Conservation (phyloP, 2,113 vertebrate species). For the Pelobates fuscus region DNA sequence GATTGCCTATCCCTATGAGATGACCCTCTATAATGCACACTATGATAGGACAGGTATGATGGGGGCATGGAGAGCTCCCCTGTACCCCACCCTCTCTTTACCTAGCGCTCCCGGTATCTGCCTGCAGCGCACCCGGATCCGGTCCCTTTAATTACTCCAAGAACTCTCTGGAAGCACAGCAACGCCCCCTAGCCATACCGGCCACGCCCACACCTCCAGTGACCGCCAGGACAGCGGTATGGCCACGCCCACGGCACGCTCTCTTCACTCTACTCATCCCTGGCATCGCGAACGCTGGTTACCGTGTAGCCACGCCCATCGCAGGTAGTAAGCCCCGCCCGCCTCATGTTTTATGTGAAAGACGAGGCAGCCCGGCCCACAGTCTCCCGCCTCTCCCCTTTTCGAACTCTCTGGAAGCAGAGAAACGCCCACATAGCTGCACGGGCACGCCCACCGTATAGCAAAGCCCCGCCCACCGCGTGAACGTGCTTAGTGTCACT, state of each 20-base stretch:
- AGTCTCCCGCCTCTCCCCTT: neutral
- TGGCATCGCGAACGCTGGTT: no score
- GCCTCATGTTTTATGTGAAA: neutral
- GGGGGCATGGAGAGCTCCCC: neutral
- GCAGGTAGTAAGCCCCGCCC: neutral
- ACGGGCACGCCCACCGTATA: neutral
- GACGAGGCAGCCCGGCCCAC: neutral
- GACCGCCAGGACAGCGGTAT: neutral
- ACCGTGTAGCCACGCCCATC: no score
- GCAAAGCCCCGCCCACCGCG: neutral
- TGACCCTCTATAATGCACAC: no score
- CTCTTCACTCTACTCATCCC: no score
- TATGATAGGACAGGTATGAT: no score
- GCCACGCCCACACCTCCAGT: neutral
- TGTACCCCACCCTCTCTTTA: neutral
- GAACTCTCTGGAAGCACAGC: slow-evolving; percentile 50
- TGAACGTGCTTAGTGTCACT: neutral
- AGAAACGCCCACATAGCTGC: neutral
- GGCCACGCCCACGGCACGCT: slow-evolving; percentile 1
- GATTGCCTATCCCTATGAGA: no score
- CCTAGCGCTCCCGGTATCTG: neutral
- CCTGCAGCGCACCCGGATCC: neutral
- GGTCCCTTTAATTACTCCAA: slow-evolving; percentile 11
- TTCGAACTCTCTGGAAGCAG: slow-evolving; percentile 18
- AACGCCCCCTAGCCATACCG: slow-evolving; percentile 1